Evolutionary conservation across 2,888 invertebrate species (phyloP), one percentile per base, ranked within the genome.

Genomic region (Brachyptera risi): DNA sequence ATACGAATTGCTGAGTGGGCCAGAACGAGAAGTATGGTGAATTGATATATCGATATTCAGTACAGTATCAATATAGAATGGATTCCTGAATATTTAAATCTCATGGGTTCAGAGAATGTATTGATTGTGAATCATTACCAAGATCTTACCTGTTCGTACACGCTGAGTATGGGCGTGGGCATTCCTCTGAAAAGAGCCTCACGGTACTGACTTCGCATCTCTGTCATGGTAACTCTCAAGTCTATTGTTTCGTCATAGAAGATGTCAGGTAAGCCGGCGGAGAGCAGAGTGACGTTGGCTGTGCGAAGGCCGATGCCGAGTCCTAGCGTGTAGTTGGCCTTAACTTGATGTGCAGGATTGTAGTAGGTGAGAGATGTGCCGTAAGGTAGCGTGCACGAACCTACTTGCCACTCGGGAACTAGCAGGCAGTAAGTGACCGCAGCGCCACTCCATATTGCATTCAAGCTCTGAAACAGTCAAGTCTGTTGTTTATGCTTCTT

Each of bases 381-480:
- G 0, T 15, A 24, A 1, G 50, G 61, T n/a, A 61, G 42, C 1
- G 19, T 38, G 15, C 50, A 23, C 15, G 19, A 37, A 4, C 58
- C 61, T 11, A 61, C 58, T 19, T 54, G 62, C 62, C 62, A 62
- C 35, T 62, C 59, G n/a, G 62, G 62, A 17, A 62, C 54, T 27
- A 56, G n/a, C 23, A 59, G 59, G 17, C 59, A 51, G 37, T 62
- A 62, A 47, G 44, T 44, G 26, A 50, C 35, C 9, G 58, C 59
- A 1, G 59, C 40, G 11, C 59, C 62, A 15, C 44, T 54, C 31
- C 38, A 31, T 13, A 62, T 37, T 9, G 51, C 50, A 19, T 26
- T 40, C 23, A 59, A 11, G n/a, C 59, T 42, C 61, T 61, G 58
- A 31, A 31, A n/a, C n/a, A n/a, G n/a, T n/a, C n/a, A n/a, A n/a